Evolutionary conservation across 2,888 invertebrate genomes (phyloP), one percentile per base, ranked within the genome.

Genomic region (Heliconius cydno): DNA sequence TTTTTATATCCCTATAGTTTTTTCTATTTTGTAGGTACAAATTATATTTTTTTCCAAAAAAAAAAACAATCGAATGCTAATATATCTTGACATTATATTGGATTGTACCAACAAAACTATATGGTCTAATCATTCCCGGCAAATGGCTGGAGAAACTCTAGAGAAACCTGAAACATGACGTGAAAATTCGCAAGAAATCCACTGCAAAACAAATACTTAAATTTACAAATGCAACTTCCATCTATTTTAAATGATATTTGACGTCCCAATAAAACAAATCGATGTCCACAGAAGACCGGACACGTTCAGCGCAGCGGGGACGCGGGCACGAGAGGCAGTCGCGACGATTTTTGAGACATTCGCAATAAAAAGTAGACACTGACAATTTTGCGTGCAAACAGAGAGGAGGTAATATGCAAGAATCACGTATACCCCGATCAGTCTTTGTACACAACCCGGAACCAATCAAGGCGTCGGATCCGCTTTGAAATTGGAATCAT

Each of bases 401-500:
- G 75, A 79, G 79, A 52, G 76, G 70, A 70, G 76, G 81, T 83
- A 86, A 86, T 82, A 83, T 87, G 86, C 86, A 88, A 88, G 86
- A 90, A 89, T 88, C 89, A 89, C 87, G 87, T 87, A 86, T 84
- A 83, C 81, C 84, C 85, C 88, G 86, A 89, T 87, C 86, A 87
- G 86, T 87, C 86, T 87, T 86, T 88, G 88, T 86, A 86, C 87
- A 87, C 86, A 75, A 85, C 87, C 89, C 87, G 88, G 89, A 92
- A 90, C 92, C 94, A 94, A 94, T 94, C 94, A 94, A 91, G 90
- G 88, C 86, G 86, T 87, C 86, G 89, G 90, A 92, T 94, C 92
- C 93, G 92, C 90, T 93, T 92, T 91, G 89, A 92, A 94, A 94
- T 94, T 94, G 93, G 90, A 94, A 94, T 93, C 92, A 93, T 92